These are phyloP conservation scores for Festucalex cinctus DNA, from an alignment of 2,113 vertebrate genomes.

Conservation along the genomic window DNA sequence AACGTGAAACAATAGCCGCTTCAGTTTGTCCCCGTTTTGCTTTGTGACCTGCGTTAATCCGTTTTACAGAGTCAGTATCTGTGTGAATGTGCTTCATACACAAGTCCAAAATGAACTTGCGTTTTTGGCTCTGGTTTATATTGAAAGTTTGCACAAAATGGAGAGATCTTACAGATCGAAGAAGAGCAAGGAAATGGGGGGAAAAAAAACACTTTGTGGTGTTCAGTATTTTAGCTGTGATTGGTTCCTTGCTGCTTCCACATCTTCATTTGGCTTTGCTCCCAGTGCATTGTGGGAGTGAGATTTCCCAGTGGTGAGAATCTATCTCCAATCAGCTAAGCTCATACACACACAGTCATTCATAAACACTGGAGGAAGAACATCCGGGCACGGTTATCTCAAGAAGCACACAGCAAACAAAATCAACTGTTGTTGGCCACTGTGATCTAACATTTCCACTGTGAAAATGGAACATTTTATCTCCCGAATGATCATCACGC, in stretches of 20 bases:
- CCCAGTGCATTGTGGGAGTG: slow-evolving; percentile 67
- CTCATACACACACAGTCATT: slow-evolving; percentile 28
- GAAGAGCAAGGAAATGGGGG: slow-evolving; percentile 9
- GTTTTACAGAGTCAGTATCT: slow-evolving; percentile 41
- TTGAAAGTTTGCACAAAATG: slow-evolving; percentile 49
- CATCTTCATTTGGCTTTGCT: slow-evolving; percentile 52
- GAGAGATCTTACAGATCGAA: slow-evolving; percentile 7
- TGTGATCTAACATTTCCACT: slow-evolving; percentile 61
- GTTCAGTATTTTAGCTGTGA: slow-evolving; percentile 36
- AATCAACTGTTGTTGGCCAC: slow-evolving; percentile 49
- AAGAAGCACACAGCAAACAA: slow-evolving; percentile 57
- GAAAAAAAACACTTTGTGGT: slow-evolving; percentile 28
- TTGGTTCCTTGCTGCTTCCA: slow-evolving; percentile 49
- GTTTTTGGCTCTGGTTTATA: slow-evolving; percentile 24
- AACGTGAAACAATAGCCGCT: slow-evolving; percentile 5
- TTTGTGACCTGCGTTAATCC: slow-evolving; percentile 42
- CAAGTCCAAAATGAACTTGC: slow-evolving; percentile 28
- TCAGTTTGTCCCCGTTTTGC: slow-evolving; percentile 26
- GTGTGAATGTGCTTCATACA: slow-evolving; percentile 23
- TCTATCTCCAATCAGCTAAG: slow-evolving; percentile 60
- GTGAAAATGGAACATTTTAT: slow-evolving; percentile 48
- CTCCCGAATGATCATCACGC: slow-evolving; percentile 11
- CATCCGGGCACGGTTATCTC: slow-evolving; percentile 54
- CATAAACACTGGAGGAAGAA: slow-evolving; percentile 42
- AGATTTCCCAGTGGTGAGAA: slow-evolving; percentile 63